These are phyloP conservation scores for Phragmatobia fuliginosa DNA, from an alignment of 2,888 invertebrate species.

Conservation along the genomic window DNA sequence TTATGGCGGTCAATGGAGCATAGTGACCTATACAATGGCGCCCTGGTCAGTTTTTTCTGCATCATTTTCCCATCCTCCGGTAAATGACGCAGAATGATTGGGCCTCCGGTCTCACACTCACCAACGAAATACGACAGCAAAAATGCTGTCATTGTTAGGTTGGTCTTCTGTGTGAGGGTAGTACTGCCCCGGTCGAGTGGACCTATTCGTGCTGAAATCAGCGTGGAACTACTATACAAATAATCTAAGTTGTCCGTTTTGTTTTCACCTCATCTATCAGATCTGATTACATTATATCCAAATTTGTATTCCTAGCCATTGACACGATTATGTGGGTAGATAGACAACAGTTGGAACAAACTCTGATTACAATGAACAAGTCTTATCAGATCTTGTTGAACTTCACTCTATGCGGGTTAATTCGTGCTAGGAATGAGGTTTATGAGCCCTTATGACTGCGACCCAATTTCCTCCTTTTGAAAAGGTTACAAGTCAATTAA, in stretches of 20 bases:
- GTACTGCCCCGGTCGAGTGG: too few species aligned
- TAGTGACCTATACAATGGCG: too few species aligned
- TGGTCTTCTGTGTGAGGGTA: too few species aligned
- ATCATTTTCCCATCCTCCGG: too few species aligned
- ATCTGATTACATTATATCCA: neutral
- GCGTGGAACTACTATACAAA: too few species aligned
- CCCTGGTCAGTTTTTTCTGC: too few species aligned
- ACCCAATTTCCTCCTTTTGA: neutral
- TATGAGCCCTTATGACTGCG: neutral
- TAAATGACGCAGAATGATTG: too few species aligned
- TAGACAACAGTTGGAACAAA: slow-evolving; percentile 4
- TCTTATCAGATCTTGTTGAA: slow-evolving; percentile 12
- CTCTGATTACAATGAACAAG: slow-evolving; percentile 1
- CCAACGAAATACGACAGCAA: too few species aligned
- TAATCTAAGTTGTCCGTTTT: neutral
- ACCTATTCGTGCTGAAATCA: too few species aligned
- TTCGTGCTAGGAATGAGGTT: neutral
- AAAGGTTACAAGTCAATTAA: neutral
- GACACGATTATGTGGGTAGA: slow-evolving; percentile 13
- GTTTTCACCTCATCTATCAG: neutral
- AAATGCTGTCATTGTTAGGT: too few species aligned
- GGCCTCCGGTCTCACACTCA: too few species aligned
- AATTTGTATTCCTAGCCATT: neutral
- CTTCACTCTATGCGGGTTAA: slow-evolving; percentile 9
- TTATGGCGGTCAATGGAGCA: too few species aligned